A percentile compares a stretch with the other conserved stretches of the same genome.
Conservation (phyloP, 2,113 vertebrate genomes). For the zebrafish (Danio rerio) region GRCz12tu NC_133200.1:20688501-20689000, state of each 20-base stretch:
- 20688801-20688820: background rate
- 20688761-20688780: background rate
- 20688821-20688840: background rate
- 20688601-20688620: slow-evolving; percentile 30
- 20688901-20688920: slow-evolving; percentile 34
- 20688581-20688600: background rate
- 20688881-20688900: background rate
- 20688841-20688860: background rate
- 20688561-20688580: slow-evolving; percentile 44
- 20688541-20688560: background rate
- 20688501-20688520: background rate
- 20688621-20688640: slow-evolving; percentile 28
- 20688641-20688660: slow-evolving; percentile 16
- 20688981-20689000: background rate
- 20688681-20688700: background rate
- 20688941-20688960: background rate
- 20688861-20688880: background rate
- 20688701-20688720: background rate
- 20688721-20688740: background rate
- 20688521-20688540: slow-evolving; percentile 33
- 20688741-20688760: background rate
- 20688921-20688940: background rate
- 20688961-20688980: background rate
- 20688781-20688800: too few relatives aligned
- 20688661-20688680: background rate